A percentile compares a stretch with the other conserved stretches of the same genome.
Conservation (phyloP, 2,113 vertebrate genomes). For the Cepphus grylle region DNA sequence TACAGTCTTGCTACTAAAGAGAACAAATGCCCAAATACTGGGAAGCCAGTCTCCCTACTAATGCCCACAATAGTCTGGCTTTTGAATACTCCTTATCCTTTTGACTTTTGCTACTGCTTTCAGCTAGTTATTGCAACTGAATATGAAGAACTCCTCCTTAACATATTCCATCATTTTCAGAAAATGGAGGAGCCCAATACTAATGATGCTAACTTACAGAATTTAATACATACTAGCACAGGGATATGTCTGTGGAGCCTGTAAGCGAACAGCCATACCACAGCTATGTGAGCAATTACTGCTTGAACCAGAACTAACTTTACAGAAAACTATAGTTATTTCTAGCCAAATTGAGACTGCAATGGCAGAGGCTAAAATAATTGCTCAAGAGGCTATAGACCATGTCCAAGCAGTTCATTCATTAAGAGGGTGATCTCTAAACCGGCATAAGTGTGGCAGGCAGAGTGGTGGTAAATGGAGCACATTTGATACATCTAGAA, state of each 20-base stretch:
- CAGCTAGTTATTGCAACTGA: neutral
- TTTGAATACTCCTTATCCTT: neutral
- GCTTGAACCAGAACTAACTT: constrained; percentile 51
- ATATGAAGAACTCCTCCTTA: neutral
- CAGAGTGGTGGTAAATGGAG: neutral
- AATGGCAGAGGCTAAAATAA: constrained; percentile 32
- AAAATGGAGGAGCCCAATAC: neutral
- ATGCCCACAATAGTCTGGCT: neutral
- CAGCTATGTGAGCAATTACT: constrained; percentile 19
- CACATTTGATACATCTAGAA: neutral
- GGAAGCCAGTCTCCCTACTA: neutral
- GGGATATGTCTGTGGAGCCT: neutral
- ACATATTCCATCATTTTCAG: neutral
- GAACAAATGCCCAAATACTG: neutral
- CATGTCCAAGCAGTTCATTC: constrained; percentile 32
- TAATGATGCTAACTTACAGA: neutral
- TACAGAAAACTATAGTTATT: constrained; percentile 33
- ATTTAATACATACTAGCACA: neutral
- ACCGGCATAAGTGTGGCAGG: neutral
- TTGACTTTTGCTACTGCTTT: neutral
- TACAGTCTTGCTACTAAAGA: neutral
- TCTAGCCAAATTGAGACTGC: constrained; percentile 20
- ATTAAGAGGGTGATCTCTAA: neutral
- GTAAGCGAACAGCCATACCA: neutral
- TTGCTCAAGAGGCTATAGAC: constrained; percentile 36